Conservation (phyloP, 2,888 invertebrate species). For the Tromatobia lineatoria region DNA sequence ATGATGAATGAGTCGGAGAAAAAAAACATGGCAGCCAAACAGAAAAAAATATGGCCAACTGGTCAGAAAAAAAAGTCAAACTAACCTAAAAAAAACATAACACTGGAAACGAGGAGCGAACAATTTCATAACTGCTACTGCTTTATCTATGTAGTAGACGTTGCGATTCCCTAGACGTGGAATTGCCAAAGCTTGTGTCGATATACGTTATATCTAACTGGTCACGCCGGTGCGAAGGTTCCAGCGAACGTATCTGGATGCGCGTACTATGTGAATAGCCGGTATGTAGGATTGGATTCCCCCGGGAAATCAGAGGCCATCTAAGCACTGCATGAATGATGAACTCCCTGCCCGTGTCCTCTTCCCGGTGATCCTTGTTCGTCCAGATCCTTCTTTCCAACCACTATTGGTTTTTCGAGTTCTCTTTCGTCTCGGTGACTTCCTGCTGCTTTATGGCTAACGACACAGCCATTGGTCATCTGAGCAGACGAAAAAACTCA, state of each 20-base stretch:
- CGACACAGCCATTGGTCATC: background rate
- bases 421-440: slow-evolving; percentile 8
- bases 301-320: slow-evolving; percentile 75
- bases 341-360: slow-evolving; percentile 59
- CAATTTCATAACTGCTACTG: background rate
- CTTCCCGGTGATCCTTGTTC: slow-evolving; percentile 36
- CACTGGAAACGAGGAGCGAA: slow-evolving; percentile 18
- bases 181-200: background rate
- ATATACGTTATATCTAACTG: slow-evolving; percentile 19
- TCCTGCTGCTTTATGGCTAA: background rate
- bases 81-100: background rate
- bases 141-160: slow-evolving; percentile 1
- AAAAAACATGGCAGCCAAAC: too few species aligned
- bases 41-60: background rate
- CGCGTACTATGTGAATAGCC: slow-evolving; percentile 51
- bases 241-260: slow-evolving; percentile 18
- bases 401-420: slow-evolving; percentile 17
- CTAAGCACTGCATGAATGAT: slow-evolving; percentile 74
- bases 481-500: background rate
- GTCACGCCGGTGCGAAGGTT: slow-evolving; percentile 2
- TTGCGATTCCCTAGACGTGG: slow-evolving; percentile 24
- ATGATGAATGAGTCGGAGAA: background rate
- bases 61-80: background rate
- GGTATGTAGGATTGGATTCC: slow-evolving; percentile 70
- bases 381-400: slow-evolving; percentile 12